These are phyloP conservation scores for Myxocyprinus asiaticus DNA, from an alignment of 2,113 vertebrate genomes.

Conservation along the genomic window DNA sequence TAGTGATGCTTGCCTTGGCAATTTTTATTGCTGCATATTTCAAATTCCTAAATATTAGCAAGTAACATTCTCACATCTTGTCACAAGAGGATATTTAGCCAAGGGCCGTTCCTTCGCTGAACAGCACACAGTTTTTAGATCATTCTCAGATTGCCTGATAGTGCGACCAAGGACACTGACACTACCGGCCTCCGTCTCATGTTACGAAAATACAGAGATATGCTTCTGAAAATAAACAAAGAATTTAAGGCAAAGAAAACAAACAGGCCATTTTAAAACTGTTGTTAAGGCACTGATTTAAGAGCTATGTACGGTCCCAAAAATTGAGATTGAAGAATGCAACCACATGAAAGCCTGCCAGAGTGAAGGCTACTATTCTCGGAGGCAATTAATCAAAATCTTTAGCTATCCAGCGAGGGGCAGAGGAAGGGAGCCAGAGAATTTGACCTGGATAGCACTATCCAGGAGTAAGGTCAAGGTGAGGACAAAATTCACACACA, in stretches of 20 bases:
- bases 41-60: no score
- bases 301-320: not conserved
- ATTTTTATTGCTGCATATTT: no score
- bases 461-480: constrained; percentile 30
- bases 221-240: constrained; percentile 10
- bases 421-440: not conserved
- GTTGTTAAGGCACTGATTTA: constrained; percentile 8
- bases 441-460: not conserved
- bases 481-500: constrained; percentile 6
- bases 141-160: not conserved
- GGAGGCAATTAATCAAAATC: not conserved
- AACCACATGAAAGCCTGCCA: constrained; percentile 25
- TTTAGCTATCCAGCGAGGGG: constrained; percentile 7
- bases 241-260: not conserved
- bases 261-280: not conserved
- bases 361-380: not conserved
- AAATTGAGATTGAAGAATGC: not conserved
- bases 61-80: not conserved
- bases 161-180: constrained; percentile 3
- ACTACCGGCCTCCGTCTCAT: not conserved
- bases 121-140: not conserved
- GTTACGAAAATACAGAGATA: constrained; percentile 32
- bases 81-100: not conserved
- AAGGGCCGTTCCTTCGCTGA: not conserved
- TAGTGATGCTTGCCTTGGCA: no score